Base-by-base conservation (phyloP, 2,888 invertebrate species). In the Theristus sp. region DNA sequence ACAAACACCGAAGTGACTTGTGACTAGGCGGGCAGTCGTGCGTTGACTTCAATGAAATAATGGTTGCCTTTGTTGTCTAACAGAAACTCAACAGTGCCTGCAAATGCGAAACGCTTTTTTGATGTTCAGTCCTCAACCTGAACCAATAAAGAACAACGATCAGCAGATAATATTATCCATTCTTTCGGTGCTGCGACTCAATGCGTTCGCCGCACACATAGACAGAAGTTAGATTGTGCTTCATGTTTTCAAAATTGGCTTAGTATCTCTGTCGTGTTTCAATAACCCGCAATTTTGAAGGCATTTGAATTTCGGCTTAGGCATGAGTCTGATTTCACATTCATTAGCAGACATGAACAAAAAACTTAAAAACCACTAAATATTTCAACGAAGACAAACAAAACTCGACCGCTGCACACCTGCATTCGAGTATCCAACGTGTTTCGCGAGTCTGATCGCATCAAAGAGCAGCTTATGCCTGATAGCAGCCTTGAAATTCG, bases 31-130 rank as follows among this genome's bases (percentile, higher is more conserved):
- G 98, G 96, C 61, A 96, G 80, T 66, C 87, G 84, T 22, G 98
- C 96, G 74, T 98, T 98, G 25, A 99, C 98, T 80, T 99, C 98
- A 70, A 99, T 99, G 77, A 99, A 99, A 78, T 85, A 81, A 68
- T 80, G 78, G 73, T 93, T 87, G n/a, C 93, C 94, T 55, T 83
- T 82, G 64, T 86, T 85, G 71, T 98, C 98, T 30, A 87, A 81
- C 46, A 99, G 78, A 78, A 96, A 99, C 75, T 99, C 98, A 0
- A 96, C 98, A 0, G 98, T 99, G 52, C 98, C 96, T 64, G 49
- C 46, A 46, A 25, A 13, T 20, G n/a, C n/a, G 13, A 24, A n/a
- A 52, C 98, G 0, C 98, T 99, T 49, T 98, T 96, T 64, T 46
- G 38, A 30, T 6, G n/a, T n/a, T n/a, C n/a, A n/a, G n/a, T 13